These are phyloP conservation scores for Drosophila ananassae DNA, from an alignment of 1,140 invertebrate genomes.

Conservation along the genomic window DNA sequence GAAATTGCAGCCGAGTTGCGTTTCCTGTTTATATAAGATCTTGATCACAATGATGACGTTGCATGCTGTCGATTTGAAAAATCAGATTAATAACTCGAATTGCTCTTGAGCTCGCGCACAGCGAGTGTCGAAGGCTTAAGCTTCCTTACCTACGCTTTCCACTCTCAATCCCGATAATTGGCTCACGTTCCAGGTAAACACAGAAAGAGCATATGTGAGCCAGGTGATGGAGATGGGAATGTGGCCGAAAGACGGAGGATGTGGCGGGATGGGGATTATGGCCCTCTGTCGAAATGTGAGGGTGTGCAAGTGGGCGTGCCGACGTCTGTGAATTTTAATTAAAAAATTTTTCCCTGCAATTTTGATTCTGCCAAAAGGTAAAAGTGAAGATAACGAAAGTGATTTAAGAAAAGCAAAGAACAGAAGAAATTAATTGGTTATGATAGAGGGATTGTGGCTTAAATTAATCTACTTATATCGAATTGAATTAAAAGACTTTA, in stretches of 20 bases:
- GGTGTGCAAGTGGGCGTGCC: slow-evolving; percentile 20
- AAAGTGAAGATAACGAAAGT: slow-evolving; percentile 56
- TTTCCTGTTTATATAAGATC: slow-evolving; percentile 72
- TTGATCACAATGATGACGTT: slow-evolving; percentile 64
- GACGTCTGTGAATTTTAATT: slow-evolving; percentile 72
- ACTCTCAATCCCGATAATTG: slow-evolving; percentile 66
- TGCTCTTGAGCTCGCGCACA: slow-evolving; percentile 36
- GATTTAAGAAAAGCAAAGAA: slow-evolving; percentile 13
- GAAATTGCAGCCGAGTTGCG: slow-evolving; percentile 73
- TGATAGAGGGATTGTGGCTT: too few relatives aligned
- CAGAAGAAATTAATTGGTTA: slow-evolving; percentile 6
- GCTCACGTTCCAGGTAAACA: slow-evolving; percentile 76
- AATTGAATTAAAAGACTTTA: background rate
- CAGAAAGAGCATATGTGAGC: slow-evolving; percentile 62
- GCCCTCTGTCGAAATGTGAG: background rate
- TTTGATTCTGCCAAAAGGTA: slow-evolving; percentile 61
- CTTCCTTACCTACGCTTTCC: slow-evolving; percentile 35
- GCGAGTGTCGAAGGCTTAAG: slow-evolving; percentile 41
- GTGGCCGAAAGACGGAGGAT: slow-evolving; percentile 2
- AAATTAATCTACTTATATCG: too few relatives aligned
- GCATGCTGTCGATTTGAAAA: slow-evolving; percentile 67
- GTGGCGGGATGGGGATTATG: background rate
- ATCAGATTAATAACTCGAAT: slow-evolving; percentile 79
- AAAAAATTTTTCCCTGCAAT: slow-evolving; percentile 61
- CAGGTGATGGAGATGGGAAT: slow-evolving; percentile 7